phyloP scores from a whole-genome alignment of 2,113 vertebrate species.

The Periophthalmus modestus region DNA sequence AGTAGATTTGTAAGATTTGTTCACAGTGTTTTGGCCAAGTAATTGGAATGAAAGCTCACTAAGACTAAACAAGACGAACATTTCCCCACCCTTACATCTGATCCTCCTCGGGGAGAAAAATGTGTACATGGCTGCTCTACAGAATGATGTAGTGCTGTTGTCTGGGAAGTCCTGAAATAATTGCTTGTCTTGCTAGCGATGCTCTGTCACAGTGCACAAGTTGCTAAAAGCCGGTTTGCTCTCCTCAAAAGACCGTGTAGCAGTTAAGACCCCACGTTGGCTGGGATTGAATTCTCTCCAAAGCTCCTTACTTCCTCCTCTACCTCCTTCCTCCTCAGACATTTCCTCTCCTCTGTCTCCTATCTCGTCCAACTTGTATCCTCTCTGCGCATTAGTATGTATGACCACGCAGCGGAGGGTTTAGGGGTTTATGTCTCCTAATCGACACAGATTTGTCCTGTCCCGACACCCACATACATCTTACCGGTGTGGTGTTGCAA shows the following conservation, averaged over 20 bases:
- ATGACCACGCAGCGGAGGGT: slow-evolving; percentile 62
- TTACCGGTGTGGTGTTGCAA: slow-evolving; percentile 36
- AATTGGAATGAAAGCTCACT: background rate
- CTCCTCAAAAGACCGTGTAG: slow-evolving; percentile 42
- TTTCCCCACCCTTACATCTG: background rate
- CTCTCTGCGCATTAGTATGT: slow-evolving; percentile 68
- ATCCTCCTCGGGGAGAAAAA: background rate
- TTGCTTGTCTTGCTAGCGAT: slow-evolving; percentile 42
- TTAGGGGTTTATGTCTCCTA: slow-evolving; percentile 76
- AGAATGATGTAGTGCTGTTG: slow-evolving; percentile 39
- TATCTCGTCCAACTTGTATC: slow-evolving; percentile 49
- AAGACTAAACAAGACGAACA: background rate
- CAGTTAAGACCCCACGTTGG: slow-evolving; percentile 52
- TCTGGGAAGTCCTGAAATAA: slow-evolving; percentile 46
- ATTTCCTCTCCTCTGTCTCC: slow-evolving; percentile 45
- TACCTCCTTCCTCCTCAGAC: slow-evolving; percentile 23
- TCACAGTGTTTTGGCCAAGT: background rate
- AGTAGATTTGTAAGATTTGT: background rate
- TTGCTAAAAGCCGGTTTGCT: slow-evolving; percentile 52
- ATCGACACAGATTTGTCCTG: slow-evolving; percentile 76
- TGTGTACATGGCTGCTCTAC: slow-evolving; percentile 7
- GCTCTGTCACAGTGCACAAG: slow-evolving; percentile 27
- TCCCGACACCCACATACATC: slow-evolving; percentile 69
- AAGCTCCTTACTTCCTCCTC: slow-evolving; percentile 41
- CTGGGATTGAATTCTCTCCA: slow-evolving; percentile 50